Base-by-base conservation (phyloP, 2,113 vertebrate genomes). In the Bubo scandiacus region DNA sequence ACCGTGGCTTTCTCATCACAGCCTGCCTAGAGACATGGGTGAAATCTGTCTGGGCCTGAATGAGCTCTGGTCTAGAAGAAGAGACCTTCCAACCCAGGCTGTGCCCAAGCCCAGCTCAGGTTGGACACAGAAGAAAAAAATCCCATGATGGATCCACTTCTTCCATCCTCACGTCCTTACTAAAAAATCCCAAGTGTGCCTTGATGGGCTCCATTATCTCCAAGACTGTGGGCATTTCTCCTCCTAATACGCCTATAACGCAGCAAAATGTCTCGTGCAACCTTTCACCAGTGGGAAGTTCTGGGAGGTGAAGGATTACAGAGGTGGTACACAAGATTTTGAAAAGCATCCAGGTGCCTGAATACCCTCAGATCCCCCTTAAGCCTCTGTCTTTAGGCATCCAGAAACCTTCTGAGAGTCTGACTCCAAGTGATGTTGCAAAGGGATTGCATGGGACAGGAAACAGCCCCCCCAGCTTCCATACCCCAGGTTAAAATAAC, bases 401-500 rank as follows among this genome's bases (percentile, higher is more conserved):
- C 1, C 4, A 67, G 71, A 83, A 92, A 11, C 51, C 54, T 62
- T 81, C 63, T 10, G 74, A 90, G 36, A 83, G 49, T 42, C 63
- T 58, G 61, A 49, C 43, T 88, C 57, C n/a, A 77, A 73, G 8
- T 40, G 40, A 82, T 79, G 54, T 71, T 88, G 66, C 40, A 81
- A 71, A 84, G 29, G 52, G 57, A 87, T 88, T 92, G 51, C 29
- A 82, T 25, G 52, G 34, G 42, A 12, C 57, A 91, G 57, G 54
- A 66, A 91, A 92, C 1, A 1, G 73, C 87, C 17, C 47, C 57
- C 73, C 62, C 27, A 45, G 3, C 81, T 95, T 93, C 77, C 68
- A 88, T 40, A 91, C 26, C 25, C 66, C 65, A 94, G 68, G 86
- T 80, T 89, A 94, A 93, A 92, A 59, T 55, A 94, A 73, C 54